Percentiles rank a stretch among this genome's conserved stretches.
Conservation (phyloP, 2,113 vertebrate species). For the Noctilio leporinus region DNA sequence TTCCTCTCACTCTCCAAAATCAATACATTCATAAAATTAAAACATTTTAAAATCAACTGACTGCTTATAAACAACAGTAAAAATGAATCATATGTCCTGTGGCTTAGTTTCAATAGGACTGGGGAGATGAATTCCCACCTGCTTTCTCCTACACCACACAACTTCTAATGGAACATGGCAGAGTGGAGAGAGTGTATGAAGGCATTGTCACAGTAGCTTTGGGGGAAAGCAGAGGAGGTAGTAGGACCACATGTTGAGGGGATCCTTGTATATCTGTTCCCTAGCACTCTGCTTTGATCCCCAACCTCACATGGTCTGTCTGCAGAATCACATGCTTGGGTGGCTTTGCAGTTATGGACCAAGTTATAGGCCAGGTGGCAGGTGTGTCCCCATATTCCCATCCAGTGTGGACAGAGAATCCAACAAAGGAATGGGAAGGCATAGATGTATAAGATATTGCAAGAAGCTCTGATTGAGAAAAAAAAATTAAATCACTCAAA, state of each 20-base stretch:
- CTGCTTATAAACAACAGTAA: neutral
- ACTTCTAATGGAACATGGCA: neutral
- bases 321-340: neutral
- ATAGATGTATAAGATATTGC: too few species aligned
- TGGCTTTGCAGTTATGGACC: neutral
- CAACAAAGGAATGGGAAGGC: neutral
- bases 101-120: neutral
- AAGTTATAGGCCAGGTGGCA: neutral
- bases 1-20: too few species aligned
- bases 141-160: too few species aligned
- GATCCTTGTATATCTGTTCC: neutral
- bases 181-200: neutral
- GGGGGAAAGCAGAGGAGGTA: neutral
- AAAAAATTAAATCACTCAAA: too few species aligned
- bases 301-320: neutral
- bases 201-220: neutral
- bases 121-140: neutral
- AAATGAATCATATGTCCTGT: neutral
- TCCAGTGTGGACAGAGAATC: neutral
- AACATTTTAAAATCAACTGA: neutral
- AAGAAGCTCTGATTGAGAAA: neutral
- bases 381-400: neutral
- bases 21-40: too few species aligned
- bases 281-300: neutral
- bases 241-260: neutral